Conservation (phyloP, 2,113 vertebrate species). For the Piprites chloris region DNA sequence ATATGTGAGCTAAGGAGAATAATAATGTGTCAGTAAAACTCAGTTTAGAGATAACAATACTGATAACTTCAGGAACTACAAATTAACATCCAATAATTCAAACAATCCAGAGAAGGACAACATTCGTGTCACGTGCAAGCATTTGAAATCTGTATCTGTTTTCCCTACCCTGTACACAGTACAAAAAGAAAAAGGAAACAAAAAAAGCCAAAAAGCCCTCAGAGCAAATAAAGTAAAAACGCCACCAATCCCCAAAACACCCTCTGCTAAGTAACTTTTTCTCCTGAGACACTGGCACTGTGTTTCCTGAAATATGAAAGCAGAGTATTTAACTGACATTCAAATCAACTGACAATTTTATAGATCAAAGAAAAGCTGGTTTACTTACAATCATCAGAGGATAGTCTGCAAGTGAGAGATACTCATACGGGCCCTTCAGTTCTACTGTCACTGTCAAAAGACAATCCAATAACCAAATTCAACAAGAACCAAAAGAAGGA, state of each 20-base stretch:
- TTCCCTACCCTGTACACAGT: not conserved
- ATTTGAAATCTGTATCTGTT: not conserved
- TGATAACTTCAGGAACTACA: not conserved
- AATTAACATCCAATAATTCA: not conserved
- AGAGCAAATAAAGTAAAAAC: not conserved
- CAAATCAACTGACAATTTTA: not conserved
- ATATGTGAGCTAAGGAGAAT: not conserved
- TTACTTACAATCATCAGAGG: slow-evolving; percentile 91
- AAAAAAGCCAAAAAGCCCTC: not conserved
- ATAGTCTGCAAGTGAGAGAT: slow-evolving; percentile 91
- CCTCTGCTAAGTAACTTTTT: not conserved
- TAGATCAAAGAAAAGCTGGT: not conserved
- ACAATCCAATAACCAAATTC: slow-evolving; percentile 38
- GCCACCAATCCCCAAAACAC: not conserved
- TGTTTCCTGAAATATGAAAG: not conserved
- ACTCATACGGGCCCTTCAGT: slow-evolving; percentile 90
- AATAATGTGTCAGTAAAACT: not conserved
- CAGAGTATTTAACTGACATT: not conserved
- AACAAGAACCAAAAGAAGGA: not conserved
- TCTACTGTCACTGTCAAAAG: slow-evolving; percentile 87
- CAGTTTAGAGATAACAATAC: not conserved
- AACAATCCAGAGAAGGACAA: not conserved
- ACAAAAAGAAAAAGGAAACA: not conserved
- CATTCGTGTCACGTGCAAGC: not conserved
- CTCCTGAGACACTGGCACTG: not conserved